Conservation (phyloP, 2,113 vertebrate genomes). For the Vidua chalybeata region DNA sequence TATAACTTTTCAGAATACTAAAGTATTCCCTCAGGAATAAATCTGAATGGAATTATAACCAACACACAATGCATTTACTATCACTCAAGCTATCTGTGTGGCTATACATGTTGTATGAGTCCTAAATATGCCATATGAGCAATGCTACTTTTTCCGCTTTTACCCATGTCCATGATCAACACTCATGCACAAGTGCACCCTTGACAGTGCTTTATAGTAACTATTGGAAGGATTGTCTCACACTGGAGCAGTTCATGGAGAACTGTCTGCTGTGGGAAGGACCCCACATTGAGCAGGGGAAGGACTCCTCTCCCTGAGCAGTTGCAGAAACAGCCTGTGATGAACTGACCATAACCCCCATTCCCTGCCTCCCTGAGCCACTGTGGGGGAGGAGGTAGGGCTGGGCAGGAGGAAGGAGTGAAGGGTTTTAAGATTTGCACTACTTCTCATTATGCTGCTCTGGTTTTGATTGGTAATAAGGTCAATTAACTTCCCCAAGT, state of each 20-base stretch:
- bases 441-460: neutral
- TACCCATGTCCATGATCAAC: neutral
- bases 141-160: neutral
- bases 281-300: neutral
- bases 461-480: neutral
- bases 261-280: neutral
- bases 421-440: neutral
- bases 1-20: neutral
- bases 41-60: neutral
- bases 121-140: neutral
- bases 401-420: neutral
- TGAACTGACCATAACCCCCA: neutral
- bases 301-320: neutral
- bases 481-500: neutral
- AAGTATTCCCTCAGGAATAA: neutral
- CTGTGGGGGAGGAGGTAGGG: neutral
- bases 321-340: accelerated
- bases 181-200: neutral
- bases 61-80: neutral
- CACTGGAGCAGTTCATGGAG: neutral
- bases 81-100: neutral
- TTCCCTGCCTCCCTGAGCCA: neutral
- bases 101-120: neutral
- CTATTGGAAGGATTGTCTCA: neutral
- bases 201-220: neutral